Base-by-base conservation (phyloP, 2,113 vertebrate genomes). In the Paradoxurus hermaphroditus region DNA sequence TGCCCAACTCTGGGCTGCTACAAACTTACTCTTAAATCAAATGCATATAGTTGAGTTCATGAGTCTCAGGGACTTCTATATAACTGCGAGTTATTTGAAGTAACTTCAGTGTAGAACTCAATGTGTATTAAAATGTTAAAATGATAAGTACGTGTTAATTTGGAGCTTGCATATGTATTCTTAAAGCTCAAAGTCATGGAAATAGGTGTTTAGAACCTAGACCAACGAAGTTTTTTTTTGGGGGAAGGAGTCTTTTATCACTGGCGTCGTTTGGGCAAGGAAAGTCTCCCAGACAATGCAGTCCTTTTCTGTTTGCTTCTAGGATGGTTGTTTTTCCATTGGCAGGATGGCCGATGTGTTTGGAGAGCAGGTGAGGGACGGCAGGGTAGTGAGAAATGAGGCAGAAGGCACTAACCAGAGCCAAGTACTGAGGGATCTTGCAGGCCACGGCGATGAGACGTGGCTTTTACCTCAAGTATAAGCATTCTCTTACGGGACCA, bases 401-500 rank as follows among this genome's bases (percentile, higher is more conserved):
- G 39, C 6, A 4, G 1, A 25, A 62, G 44, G 41, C 6, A 10
- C 31, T 49, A 29, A 11, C 11, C 7, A 27, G 19, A 92, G 36
- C 31, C 19, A 27, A 10, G 51, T 3, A 5, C 31, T 31, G 2
- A 44, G 46, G 27, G 4, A 11, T 56, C 21, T 49, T 46, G 16
- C 15, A 19, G 79, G 68, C 31, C 34, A 1, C 10, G 34, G 44
- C 1, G 44, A 6, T 21, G 73, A 68, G 36, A 1, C 29, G n/a
- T 59, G 86, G 36, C 36, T 67, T 75, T 36, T 73, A 18, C 77
- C 23, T 63, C 23, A 39, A 56, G 53, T 19, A 39, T 23, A 34
- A 34, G 1, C 12, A 19, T 3, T 0, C 23, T 68, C 39, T 85
- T 11, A 14, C 0, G 25, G 44, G 63, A 59, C 7, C 0, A 0